Evolutionary conservation across 2,888 invertebrate genomes (phyloP).

Genomic region (Philonicus albiceps): DNA sequence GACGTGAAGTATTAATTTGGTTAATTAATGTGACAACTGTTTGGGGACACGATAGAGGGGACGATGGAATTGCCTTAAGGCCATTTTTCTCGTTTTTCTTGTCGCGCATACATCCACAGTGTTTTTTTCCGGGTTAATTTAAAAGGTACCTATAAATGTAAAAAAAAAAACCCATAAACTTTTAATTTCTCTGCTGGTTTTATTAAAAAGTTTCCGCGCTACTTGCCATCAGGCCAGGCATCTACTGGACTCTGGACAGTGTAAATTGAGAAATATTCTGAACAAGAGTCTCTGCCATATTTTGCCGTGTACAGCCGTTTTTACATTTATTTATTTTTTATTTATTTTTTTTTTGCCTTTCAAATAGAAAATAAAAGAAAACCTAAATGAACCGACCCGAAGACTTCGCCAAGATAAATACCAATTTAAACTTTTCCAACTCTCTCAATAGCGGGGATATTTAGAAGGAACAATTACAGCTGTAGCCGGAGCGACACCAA

Average conservation of each 20-base stretch:
- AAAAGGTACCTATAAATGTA: not conserved
- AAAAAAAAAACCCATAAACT: not conserved
- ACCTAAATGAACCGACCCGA: not conserved
- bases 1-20: constrained; percentile 43
- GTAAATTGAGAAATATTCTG: not conserved
- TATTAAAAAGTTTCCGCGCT: not conserved
- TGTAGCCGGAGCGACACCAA: not conserved
- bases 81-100: not conserved
- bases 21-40: constrained; percentile 41
- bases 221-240: not conserved
- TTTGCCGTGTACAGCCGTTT: not conserved
- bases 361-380: not conserved
- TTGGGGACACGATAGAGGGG: not conserved
- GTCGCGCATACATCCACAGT: not conserved
- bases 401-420: not conserved
- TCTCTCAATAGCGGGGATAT: not conserved
- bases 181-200: not conserved
- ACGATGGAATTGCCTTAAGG: not conserved
- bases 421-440: not conserved
- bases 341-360: not conserved
- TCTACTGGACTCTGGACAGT: not conserved
- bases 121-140: not conserved
- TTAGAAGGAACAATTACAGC: not conserved
- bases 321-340: too few relatives aligned
- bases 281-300: not conserved